A percentile compares a stretch with the other conserved stretches of the same genome.
Evolutionary conservation across 2,113 vertebrate genomes (phyloP).

Genomic region (Ceyx melanurus): DNA sequence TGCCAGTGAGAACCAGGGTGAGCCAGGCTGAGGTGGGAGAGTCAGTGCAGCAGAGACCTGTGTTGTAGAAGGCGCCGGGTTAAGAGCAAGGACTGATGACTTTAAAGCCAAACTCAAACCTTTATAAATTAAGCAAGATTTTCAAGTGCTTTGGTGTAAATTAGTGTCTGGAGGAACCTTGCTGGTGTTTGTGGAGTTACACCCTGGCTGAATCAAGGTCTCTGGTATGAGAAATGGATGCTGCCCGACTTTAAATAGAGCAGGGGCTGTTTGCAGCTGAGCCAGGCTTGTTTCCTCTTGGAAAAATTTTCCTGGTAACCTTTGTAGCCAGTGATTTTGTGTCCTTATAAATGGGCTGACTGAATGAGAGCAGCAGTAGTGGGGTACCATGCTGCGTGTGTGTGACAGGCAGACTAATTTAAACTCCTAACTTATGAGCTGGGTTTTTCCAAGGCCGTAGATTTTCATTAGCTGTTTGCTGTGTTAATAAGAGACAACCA

Average conservation of each 20-base stretch:
- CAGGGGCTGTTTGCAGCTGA: slow-evolving; percentile 44
- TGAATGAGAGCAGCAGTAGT: slow-evolving; percentile 45
- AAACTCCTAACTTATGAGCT: slow-evolving; percentile 61
- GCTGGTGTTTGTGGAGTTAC: slow-evolving; percentile 16
- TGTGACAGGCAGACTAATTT: slow-evolving; percentile 55
- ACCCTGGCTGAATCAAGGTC: background rate
- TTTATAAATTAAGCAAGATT: background rate
- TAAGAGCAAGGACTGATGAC: background rate
- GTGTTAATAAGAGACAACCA: slow-evolving; percentile 63
- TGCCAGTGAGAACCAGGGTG: background rate
- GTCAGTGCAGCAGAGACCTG: background rate
- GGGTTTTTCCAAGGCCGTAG: slow-evolving; percentile 60
- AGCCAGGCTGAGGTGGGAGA: background rate
- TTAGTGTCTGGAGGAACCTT: background rate
- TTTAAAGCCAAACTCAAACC: background rate
- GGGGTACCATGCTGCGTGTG: background rate
- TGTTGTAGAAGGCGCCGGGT: background rate
- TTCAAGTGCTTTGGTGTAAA: background rate
- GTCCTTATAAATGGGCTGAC: slow-evolving; percentile 63
- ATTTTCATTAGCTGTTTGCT: slow-evolving; percentile 71
- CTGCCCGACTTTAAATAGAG: slow-evolving; percentile 45
- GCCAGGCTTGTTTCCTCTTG: slow-evolving; percentile 47
- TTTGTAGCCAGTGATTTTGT: slow-evolving; percentile 21
- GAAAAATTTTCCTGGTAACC: slow-evolving; percentile 7
- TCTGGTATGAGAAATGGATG: slow-evolving; percentile 8